phyloP scores from a whole-genome alignment of 2,113 vertebrate genomes.

The Oriolus oriolus region DNA sequence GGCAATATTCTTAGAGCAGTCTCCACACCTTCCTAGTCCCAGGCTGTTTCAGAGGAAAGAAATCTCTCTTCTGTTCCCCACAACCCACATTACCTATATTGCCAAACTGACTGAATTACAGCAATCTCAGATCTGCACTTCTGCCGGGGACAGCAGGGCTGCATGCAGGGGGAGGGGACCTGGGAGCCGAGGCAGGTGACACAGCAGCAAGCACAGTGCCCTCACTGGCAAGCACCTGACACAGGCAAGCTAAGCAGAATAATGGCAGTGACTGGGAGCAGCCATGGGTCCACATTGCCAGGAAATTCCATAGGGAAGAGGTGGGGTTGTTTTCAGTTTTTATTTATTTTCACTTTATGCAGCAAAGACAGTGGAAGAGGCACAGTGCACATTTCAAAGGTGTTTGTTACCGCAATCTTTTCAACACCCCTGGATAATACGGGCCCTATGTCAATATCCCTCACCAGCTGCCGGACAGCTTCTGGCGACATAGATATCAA shows the following conservation, averaged over 20 bases:
- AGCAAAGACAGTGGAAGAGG: slow-evolving; percentile 65
- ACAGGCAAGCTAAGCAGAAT: not conserved
- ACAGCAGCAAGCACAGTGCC: not conserved
- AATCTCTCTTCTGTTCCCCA: not conserved
- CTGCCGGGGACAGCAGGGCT: not conserved
- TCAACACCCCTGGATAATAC: not conserved
- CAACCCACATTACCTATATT: not conserved
- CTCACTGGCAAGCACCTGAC: not conserved
- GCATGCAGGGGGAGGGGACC: not conserved
- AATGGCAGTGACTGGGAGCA: not conserved
- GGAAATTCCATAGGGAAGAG: not conserved
- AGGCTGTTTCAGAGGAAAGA: not conserved
- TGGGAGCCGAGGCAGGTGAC: not conserved
- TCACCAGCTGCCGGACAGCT: slow-evolving; percentile 52
- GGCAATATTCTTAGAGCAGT: not conserved
- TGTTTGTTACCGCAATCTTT: slow-evolving; percentile 52
- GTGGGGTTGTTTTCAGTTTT: not conserved
- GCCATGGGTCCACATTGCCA: not conserved
- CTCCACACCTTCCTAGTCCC: not conserved
- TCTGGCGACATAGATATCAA: slow-evolving; percentile 15
- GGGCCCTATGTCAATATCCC: slow-evolving; percentile 1
- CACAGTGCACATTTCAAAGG: slow-evolving; percentile 58
- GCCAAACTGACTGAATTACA: not conserved
- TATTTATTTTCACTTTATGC: not conserved
- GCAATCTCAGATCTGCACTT: not conserved